Conservation (phyloP, 2,113 vertebrate species). For the Diadophis punctatus region DNA sequence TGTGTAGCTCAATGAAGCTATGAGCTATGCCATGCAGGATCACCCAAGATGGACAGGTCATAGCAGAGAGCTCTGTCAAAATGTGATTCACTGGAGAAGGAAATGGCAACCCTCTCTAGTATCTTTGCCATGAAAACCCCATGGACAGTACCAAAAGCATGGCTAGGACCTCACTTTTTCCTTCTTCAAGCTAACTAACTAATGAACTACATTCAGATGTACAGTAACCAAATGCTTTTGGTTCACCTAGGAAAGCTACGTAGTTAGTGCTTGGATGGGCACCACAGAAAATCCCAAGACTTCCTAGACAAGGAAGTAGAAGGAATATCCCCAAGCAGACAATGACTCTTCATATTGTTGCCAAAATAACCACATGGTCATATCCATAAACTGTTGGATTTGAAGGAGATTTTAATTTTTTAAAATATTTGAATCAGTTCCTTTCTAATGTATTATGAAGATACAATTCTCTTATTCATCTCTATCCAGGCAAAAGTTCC, state of each 20-base stretch:
- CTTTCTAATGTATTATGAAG: background rate
- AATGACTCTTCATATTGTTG: background rate
- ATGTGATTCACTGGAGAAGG: too few species aligned
- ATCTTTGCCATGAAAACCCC: too few species aligned
- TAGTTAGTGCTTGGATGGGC: background rate
- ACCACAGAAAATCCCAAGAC: background rate
- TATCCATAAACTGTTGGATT: background rate
- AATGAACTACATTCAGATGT: background rate
- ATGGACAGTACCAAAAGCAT: background rate
- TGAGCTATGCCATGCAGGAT: too few species aligned
- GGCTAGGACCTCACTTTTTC: background rate
- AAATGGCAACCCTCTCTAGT: too few species aligned
- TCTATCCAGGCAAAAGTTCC: constrained; percentile 25
- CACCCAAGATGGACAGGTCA: too few species aligned
- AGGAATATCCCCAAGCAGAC: background rate
- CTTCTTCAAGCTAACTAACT: background rate
- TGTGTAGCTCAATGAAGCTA: too few species aligned
- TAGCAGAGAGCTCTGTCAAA: too few species aligned
- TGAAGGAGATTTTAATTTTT: background rate
- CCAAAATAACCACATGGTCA: background rate
- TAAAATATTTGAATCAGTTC: background rate
- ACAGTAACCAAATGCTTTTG: background rate
- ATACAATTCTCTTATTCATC: background rate
- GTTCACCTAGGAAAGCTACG: background rate
- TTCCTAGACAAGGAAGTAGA: background rate